phyloP scores from a whole-genome alignment of 2,888 invertebrate genomes.

The Athrips mouffetella region DNA sequence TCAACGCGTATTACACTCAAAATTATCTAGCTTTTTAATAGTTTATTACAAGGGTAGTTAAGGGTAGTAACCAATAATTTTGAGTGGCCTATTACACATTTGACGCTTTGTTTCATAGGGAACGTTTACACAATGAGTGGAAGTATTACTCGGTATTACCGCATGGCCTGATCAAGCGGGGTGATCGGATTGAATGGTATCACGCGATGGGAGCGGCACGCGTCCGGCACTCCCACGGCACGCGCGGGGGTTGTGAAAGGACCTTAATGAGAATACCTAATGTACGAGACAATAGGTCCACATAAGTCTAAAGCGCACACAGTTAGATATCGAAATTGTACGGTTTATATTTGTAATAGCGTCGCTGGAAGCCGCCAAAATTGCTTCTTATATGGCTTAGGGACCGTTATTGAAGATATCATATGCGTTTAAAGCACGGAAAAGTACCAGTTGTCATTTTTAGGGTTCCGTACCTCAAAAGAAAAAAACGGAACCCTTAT shows the following conservation, averaged over 20 bases:
- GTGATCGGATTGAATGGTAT: conserved; percentile 31
- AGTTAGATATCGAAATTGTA: neutral
- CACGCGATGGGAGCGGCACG: conserved; percentile 77
- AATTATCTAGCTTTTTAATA: neutral
- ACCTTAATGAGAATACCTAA: conserved; percentile 40
- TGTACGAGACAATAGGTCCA: conserved; percentile 27
- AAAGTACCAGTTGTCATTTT: too few relatives aligned
- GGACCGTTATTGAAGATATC: too few relatives aligned
- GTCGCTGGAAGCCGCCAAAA: too few relatives aligned
- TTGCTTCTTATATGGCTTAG: too few relatives aligned
- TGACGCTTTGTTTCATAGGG: conserved; percentile 37
- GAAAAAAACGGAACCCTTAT: too few relatives aligned
- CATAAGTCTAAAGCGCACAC: neutral
- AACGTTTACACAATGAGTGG: conserved; percentile 47
- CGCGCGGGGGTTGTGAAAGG: conserved; percentile 49
- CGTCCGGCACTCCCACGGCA: conserved; percentile 75
- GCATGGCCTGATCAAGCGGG: conserved; percentile 46
- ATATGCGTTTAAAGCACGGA: too few relatives aligned
- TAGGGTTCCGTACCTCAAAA: too few relatives aligned
- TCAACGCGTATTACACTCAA: conserved; percentile 1
- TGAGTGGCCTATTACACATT: conserved; percentile 23
- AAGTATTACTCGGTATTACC: conserved; percentile 39
- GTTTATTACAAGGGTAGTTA: too few relatives aligned
- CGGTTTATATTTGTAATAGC: neutral
- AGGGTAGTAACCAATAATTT: conserved; percentile 14